Conservation (phyloP, 1,140 invertebrate species). For the Microplitis demolitor region DNA sequence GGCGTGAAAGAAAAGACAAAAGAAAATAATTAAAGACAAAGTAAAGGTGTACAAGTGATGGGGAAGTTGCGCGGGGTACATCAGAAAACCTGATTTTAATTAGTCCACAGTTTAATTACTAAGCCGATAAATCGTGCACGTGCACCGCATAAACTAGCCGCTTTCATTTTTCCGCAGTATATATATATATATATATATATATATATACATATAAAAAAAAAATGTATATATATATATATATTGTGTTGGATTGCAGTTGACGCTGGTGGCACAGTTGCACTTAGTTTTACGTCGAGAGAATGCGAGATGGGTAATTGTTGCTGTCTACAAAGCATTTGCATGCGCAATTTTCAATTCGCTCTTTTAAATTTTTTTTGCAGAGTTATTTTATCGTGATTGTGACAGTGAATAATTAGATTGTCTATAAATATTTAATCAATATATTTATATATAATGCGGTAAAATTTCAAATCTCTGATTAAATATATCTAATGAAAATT, state of each 20-base stretch:
- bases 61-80: conserved; percentile 45
- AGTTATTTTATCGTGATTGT: no score
- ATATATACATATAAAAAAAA: not conserved
- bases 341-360: not conserved
- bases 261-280: conserved; percentile 42
- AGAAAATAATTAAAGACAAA: conserved; percentile 7
- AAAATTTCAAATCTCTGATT: no score
- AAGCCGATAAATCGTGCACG: conserved; percentile 63
- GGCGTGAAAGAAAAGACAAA: not conserved
- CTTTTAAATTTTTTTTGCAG: no score
- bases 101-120: conserved; percentile 65
- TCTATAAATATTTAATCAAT: no score
- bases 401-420: no score
- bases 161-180: conserved; percentile 57
- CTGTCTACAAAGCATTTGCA: conserved; percentile 18
- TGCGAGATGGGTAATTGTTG: conserved; percentile 53
- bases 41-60: conserved; percentile 24
- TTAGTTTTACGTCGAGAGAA: conserved; percentile 51
- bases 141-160: conserved; percentile 63
- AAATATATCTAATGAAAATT: no score
- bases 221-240: not conserved
- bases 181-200: not conserved
- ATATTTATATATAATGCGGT: no score
- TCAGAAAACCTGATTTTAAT: conserved; percentile 64
- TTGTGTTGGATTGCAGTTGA: conserved; percentile 7